Evolutionary conservation across 2,113 vertebrate species (phyloP).

Genomic region (Sprattus sprattus): DNA sequence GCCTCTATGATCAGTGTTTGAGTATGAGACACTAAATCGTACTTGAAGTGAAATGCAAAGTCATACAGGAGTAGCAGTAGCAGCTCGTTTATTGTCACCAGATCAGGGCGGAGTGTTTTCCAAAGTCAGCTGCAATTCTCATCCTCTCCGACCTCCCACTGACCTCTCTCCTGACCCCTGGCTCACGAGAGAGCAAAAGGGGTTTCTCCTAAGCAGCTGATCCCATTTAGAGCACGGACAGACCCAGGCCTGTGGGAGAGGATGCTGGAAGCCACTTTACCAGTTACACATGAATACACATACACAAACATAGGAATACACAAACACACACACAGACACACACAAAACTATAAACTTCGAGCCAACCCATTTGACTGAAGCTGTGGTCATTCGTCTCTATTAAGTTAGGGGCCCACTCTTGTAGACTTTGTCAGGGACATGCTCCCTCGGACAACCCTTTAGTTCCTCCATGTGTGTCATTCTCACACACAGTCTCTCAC

Average conservation of each 20-base stretch:
- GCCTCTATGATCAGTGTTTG: not conserved
- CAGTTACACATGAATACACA: not conserved
- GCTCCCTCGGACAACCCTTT: not conserved
- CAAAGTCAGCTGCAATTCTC: not conserved
- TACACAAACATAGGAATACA: not conserved
- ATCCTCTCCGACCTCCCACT: not conserved
- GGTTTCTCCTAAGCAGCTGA: not conserved
- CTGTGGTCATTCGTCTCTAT: constrained; percentile 15
- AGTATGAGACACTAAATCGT: not conserved
- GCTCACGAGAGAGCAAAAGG: not conserved
- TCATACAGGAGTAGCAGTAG: not conserved
- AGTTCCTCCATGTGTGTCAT: not conserved
- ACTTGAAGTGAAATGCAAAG: not conserved
- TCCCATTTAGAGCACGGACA: not conserved
- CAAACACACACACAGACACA: not conserved
- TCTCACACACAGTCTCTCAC: not conserved
- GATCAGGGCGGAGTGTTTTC: not conserved
- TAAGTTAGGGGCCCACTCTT: constrained; percentile 14
- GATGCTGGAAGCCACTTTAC: not conserved
- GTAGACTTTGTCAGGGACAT: not conserved
- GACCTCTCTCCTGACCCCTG: not conserved
- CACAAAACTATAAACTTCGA: not conserved
- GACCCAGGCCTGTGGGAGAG: not conserved
- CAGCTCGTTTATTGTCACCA: not conserved
- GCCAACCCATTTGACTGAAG: not conserved